Percentiles rank a stretch among this genome's conserved stretches.
Conservation (phyloP, 2,888 invertebrate species). For the Tetrapedia diversipes region DNA sequence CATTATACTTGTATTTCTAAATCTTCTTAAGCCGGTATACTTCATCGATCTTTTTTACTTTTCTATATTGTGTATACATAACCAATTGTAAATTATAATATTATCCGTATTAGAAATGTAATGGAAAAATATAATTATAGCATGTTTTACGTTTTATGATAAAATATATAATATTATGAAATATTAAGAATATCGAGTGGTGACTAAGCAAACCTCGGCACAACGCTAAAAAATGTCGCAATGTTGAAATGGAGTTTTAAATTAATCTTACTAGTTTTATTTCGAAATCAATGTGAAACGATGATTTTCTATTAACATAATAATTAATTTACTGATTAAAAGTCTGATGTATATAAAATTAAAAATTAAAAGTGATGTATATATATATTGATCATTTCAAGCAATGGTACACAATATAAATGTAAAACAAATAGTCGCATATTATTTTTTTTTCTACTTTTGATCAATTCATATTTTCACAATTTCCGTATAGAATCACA, state of each 20-base stretch:
- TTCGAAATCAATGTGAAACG: constrained; percentile 24
- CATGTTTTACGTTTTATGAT: constrained; percentile 21
- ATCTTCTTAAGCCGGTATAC: constrained; percentile 12
- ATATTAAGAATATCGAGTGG: constrained; percentile 23
- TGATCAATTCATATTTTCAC: constrained; percentile 43
- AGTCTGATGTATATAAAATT: constrained; percentile 34
- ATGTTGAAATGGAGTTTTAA: constrained; percentile 12
- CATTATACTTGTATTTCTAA: constrained; percentile 61
- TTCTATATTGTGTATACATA: constrained; percentile 36
- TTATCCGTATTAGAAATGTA: constrained; percentile 40
- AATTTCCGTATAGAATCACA: constrained; percentile 45
- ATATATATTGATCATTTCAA: constrained; percentile 52
- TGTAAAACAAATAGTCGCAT: constrained; percentile 48
- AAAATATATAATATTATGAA: constrained; percentile 35
- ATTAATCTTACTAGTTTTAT: constrained; percentile 8
- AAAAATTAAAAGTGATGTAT: constrained; percentile 47
- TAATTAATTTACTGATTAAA: constrained; percentile 10
- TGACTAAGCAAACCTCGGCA: constrained; percentile 19
- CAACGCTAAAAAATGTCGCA: constrained; percentile 12
- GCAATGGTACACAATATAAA: constrained; percentile 61
- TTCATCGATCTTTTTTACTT: constrained; percentile 28
- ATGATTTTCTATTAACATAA: constrained; percentile 24
- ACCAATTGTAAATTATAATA: constrained; percentile 28
- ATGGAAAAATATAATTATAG: constrained; percentile 49
- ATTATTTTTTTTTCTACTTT: constrained; percentile 38